Percentiles rank a stretch among this genome's conserved stretches.
Evolutionary conservation across 2,113 vertebrate species (phyloP).

Genomic region (Plectropomus leopardus): DNA sequence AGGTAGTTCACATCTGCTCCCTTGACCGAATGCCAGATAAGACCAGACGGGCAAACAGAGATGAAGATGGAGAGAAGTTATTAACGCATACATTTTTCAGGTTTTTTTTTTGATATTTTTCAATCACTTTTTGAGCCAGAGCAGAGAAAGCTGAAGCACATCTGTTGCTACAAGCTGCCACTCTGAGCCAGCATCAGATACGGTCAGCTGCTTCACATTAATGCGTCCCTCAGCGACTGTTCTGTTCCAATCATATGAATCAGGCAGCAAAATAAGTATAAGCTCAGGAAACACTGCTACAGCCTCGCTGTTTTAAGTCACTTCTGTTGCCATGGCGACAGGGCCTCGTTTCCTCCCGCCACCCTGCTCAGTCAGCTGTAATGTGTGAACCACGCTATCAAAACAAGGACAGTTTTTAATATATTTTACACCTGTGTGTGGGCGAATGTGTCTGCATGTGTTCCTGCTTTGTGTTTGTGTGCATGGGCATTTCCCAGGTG

Average conservation of each 20-base stretch:
- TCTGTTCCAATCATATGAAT: constrained; percentile 55
- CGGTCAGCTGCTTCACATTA: constrained; percentile 67
- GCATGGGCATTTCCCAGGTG: constrained; percentile 81
- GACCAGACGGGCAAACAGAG: constrained; percentile 26
- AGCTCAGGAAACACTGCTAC: constrained; percentile 47
- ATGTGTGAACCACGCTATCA: constrained; percentile 48
- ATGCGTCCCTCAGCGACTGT: constrained; percentile 37
- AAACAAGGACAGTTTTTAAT: constrained; percentile 27
- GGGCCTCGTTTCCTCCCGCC: constrained; percentile 13
- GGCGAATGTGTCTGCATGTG: constrained; percentile 12
- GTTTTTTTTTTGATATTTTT: constrained; percentile 19
- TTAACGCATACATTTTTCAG: constrained; percentile 5
- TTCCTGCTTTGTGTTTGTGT: constrained; percentile 2
- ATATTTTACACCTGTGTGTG: constrained; percentile 14
- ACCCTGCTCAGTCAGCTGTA: constrained; percentile 8
- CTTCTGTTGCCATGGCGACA: constrained; percentile 65
- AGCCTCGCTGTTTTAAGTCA: constrained; percentile 57
- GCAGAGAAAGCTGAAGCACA: constrained; percentile 41
- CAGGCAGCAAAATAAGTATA: constrained; percentile 40
- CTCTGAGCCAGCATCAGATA: constrained; percentile 48
- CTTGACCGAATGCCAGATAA: constrained; percentile 38
- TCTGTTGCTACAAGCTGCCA: constrained; percentile 49
- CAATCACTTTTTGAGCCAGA: not conserved
- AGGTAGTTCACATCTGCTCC: constrained; percentile 65
- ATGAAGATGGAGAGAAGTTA: constrained; percentile 1